Evolutionary conservation across 2,888 invertebrate genomes (phyloP), one percentile per base, ranked within the genome.

Genomic region (Achlya flavicornis): DNA sequence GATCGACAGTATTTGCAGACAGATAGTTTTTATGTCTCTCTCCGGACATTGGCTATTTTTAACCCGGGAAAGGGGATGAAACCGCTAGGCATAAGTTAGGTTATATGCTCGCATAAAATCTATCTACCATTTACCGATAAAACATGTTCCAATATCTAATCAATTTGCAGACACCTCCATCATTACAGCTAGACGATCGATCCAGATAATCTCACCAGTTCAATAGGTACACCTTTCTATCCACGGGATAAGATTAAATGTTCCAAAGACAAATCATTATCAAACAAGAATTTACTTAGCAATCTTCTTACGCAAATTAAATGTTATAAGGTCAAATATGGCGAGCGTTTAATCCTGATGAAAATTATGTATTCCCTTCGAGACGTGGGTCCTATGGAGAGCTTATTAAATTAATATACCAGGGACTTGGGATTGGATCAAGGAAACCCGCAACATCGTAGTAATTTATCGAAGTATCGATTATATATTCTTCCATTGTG

Each of bases 361-460:
- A 7, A 53, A 53, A 53, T 19, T 53, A 19, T 19, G 16, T 10
- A 53, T 53, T 19, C 53, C 19, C 10, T 53, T n/a, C n/a, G 53
- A 8, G 19, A 19, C 48, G 48, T n/a, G 10, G 48, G 48, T 16
- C 19, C 53, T 53, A 14, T 53, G 19, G 53, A 53, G 19, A 19
- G 53, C 53, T 53, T 53, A 53, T 53, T 53, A 53, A 53, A 53
- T 53, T 53, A 53, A 19, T 53, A 10, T 53, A 53, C 19, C 19
- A 19, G 19, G 53, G 53, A 53, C 19, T 19, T 19, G 10, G 7
- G 53, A 10, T 10, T 53, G 53, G 53, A 53, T 53, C 53, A 53
- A 53, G 53, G 19, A 48, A 53, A 53, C 53, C 53, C 53, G 19
- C 19, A 53, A 19, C 16, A 53, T n/a, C 19, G 8, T 6, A 19